Evolutionary conservation across 2,113 vertebrate species (phyloP).

Genomic region (Chaetodon trifascialis): DNA sequence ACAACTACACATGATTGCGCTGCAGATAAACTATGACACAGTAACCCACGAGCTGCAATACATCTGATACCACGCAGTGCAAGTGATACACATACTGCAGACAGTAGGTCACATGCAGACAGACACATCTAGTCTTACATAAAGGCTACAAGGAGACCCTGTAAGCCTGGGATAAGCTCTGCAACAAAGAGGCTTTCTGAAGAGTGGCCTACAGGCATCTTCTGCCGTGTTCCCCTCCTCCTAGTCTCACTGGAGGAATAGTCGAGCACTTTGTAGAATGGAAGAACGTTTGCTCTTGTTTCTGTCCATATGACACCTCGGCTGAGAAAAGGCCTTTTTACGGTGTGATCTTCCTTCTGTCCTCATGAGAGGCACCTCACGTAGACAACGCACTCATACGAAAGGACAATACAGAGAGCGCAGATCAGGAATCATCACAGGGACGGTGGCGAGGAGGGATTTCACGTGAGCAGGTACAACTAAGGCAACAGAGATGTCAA

Average conservation of each 20-base stretch:
- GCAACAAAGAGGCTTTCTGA: slow-evolving; percentile 72
- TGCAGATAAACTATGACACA: slow-evolving; percentile 4
- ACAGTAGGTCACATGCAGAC: slow-evolving; percentile 50
- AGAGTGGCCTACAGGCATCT: slow-evolving; percentile 19
- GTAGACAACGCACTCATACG: neutral
- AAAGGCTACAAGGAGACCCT: slow-evolving; percentile 42
- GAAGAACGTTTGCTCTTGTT: neutral
- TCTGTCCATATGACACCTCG: slow-evolving; percentile 3
- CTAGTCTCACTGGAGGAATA: neutral
- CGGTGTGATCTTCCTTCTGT: slow-evolving; percentile 42
- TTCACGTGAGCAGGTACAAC: neutral
- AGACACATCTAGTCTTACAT: slow-evolving; percentile 49
- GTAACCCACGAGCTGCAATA: neutral
- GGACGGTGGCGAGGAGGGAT: neutral
- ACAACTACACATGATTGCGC: no score
- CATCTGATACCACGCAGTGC: slow-evolving; percentile 10
- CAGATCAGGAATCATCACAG: neutral
- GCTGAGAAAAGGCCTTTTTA: neutral
- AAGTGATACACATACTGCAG: slow-evolving; percentile 22
- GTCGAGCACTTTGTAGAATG: neutral
- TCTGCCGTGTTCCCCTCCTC: neutral
- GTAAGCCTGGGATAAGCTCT: slow-evolving; percentile 76
- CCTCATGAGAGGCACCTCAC: slow-evolving; percentile 33
- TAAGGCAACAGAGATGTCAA: neutral
- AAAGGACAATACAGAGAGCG: neutral